Conservation (phyloP, 2,888 invertebrate genomes). For the Hoplodrina ambigua region DNA sequence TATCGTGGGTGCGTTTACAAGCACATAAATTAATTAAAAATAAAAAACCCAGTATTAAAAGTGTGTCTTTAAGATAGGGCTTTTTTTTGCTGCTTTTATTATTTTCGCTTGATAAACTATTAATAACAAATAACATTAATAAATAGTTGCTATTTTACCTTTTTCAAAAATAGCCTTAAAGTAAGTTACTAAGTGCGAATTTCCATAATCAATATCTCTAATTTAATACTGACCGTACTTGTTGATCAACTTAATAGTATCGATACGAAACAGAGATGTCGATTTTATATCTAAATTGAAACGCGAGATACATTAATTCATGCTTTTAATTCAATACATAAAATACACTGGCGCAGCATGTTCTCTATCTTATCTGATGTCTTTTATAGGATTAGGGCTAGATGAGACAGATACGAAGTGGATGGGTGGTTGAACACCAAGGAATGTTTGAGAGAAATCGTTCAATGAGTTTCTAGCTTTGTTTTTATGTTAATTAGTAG, state of each 20-base stretch:
- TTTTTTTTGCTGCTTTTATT: too few relatives aligned
- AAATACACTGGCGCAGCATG: conserved; percentile 71
- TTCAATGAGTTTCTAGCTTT: conserved; percentile 87
- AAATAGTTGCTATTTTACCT: too few relatives aligned
- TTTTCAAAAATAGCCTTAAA: too few relatives aligned
- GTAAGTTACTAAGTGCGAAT: conserved; percentile 6
- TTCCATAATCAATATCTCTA: neutral
- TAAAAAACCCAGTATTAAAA: too few relatives aligned
- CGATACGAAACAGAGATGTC: conserved; percentile 66
- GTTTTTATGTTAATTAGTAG: conserved; percentile 87
- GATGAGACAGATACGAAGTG: conserved; percentile 85
- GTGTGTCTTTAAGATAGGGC: too few relatives aligned
- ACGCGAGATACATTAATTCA: conserved; percentile 70
- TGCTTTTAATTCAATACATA: conserved; percentile 73
- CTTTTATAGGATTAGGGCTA: conserved; percentile 88
- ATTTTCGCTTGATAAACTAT: too few relatives aligned
- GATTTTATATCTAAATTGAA: conserved; percentile 70
- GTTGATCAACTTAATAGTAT: conserved; percentile 65
- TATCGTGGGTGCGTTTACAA: too few relatives aligned
- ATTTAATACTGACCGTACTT: conserved; percentile 36
- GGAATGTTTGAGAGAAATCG: conserved; percentile 86
- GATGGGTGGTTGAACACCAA: conserved; percentile 83
- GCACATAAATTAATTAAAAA: too few relatives aligned
- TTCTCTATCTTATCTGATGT: conserved; percentile 86
- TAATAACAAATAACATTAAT: too few relatives aligned